These are phyloP conservation scores for Ochropacha duplaris DNA, from an alignment of 2,888 invertebrate species.

Conservation along the genomic window DNA sequence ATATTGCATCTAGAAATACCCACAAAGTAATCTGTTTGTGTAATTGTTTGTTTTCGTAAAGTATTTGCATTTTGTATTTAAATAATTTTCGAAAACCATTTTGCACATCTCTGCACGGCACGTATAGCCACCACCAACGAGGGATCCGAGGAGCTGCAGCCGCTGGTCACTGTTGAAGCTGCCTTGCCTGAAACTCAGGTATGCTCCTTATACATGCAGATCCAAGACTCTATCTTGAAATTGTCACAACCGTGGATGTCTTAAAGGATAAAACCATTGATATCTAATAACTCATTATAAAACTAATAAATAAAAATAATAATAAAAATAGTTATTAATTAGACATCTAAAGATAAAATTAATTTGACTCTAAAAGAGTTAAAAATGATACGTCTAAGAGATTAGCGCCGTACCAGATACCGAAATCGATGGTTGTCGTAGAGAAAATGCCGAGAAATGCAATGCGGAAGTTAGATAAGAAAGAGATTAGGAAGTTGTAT, in stretches of 20 bases:
- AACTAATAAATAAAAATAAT: too few species aligned
- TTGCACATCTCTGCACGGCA: slow-evolving; percentile 88
- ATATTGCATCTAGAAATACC: too few species aligned
- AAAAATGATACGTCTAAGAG: slow-evolving; percentile 83
- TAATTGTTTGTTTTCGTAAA: too few species aligned
- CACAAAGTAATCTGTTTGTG: too few species aligned
- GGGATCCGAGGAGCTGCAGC: slow-evolving; percentile 36
- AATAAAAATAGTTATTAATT: too few species aligned
- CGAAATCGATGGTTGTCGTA: slow-evolving; percentile 85
- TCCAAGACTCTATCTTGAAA: slow-evolving; percentile 77
- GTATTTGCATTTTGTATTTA: too few species aligned
- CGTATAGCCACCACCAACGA: slow-evolving; percentile 71
- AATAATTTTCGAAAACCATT: too few species aligned
- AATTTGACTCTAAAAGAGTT: slow-evolving; percentile 79
- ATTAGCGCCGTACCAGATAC: slow-evolving; percentile 88
- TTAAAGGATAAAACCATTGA: slow-evolving; percentile 51
- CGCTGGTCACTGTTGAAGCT: slow-evolving; percentile 59
- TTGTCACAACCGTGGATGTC: slow-evolving; percentile 81
- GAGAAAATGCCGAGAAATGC: slow-evolving; percentile 90
- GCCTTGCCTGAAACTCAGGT: slow-evolving; percentile 23
- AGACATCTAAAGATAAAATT: too few species aligned
- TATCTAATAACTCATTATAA: too few species aligned
- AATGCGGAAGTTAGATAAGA: slow-evolving; percentile 95
- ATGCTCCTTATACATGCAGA: too few species aligned
- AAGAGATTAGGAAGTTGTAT: slow-evolving; percentile 61